A percentile compares a stretch with the other conserved stretches of the same genome.
phyloP scores from a whole-genome alignment of 2,797 vertebrate species.

The Gallirallus australis region DNA sequence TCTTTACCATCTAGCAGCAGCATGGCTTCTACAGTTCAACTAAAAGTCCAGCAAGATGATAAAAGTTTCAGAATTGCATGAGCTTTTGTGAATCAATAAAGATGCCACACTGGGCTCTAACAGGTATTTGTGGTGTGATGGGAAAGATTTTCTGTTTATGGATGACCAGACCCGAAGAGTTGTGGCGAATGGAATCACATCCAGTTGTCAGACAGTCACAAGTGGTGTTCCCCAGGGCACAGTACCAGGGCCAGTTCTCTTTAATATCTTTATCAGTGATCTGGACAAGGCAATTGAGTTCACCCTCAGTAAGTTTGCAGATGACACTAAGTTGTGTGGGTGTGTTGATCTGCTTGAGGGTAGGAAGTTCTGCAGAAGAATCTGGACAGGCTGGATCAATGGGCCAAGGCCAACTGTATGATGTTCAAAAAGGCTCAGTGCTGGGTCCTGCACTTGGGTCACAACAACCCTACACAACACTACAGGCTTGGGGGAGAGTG shows the following conservation, averaged over 20 bases:
- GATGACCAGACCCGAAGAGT: background rate
- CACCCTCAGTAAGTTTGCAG: background rate
- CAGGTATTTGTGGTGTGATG: background rate
- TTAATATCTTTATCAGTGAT: background rate
- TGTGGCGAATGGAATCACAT: background rate
- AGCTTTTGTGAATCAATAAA: background rate
- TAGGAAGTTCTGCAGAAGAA: background rate
- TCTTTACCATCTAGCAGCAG: background rate
- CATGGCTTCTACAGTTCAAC: background rate
- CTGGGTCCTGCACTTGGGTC: rapidly evolving
- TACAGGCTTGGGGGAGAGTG: background rate
- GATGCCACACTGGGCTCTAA: background rate
- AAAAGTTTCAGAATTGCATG: slow-evolving; percentile 12
- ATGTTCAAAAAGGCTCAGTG: background rate
- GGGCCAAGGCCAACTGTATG: rapidly evolving
- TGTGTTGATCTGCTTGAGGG: background rate
- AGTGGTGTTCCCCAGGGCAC: background rate
- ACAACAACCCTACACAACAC: rapidly evolving
- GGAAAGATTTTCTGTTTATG: background rate
- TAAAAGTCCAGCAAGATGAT: slow-evolving; percentile 19
- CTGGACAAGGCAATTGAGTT: rapidly evolving
- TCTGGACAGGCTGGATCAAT: background rate
- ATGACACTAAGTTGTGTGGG: rapidly evolving
- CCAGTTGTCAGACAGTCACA: rapidly evolving
- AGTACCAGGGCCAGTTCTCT: background rate